phyloP scores from a whole-genome alignment of 2,888 invertebrate genomes.

The Druceiella hillmani region DNA sequence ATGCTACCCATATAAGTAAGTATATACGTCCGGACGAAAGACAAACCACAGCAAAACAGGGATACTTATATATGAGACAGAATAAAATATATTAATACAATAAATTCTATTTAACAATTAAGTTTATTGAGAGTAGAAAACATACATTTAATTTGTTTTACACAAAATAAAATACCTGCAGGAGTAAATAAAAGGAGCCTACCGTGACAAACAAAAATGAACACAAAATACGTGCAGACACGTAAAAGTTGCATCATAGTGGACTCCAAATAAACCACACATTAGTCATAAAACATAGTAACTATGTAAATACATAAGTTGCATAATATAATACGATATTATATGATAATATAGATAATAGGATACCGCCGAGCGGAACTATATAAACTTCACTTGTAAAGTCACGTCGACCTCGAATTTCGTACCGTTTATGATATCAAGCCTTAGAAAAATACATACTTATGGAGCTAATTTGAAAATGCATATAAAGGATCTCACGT shows the following conservation, averaged over 20 bases:
- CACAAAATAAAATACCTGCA: conserved; percentile 49
- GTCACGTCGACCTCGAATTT: conserved; percentile 51
- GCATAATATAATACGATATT: conserved; percentile 50
- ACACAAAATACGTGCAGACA: too few species aligned
- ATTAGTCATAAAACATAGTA: too few species aligned
- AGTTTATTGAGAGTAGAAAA: conserved; percentile 53
- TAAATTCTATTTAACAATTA: conserved; percentile 53
- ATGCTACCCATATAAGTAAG: conserved; percentile 43
- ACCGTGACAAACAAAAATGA: too few species aligned
- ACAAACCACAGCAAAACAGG: conserved; percentile 33
- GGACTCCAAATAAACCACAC: too few species aligned
- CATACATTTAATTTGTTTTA: conserved; percentile 51
- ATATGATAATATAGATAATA: conserved; percentile 50
- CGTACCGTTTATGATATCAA: conserved; percentile 49
- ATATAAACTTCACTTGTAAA: conserved; percentile 49
- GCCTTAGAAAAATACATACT: conserved; percentile 51
- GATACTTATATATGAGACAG: conserved; percentile 43
- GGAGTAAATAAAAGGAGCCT: conserved; percentile 37
- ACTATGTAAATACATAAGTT: conserved; percentile 33
- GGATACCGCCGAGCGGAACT: conserved; percentile 50
- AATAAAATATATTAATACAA: conserved; percentile 49
- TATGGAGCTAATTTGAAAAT: conserved; percentile 50
- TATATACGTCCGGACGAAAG: conserved; percentile 38
- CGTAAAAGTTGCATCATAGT: too few species aligned
- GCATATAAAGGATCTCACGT: conserved; percentile 50